Evolutionary conservation across 2,797 vertebrate genomes (phyloP).

Genomic region (Alectoris magna): DNA sequence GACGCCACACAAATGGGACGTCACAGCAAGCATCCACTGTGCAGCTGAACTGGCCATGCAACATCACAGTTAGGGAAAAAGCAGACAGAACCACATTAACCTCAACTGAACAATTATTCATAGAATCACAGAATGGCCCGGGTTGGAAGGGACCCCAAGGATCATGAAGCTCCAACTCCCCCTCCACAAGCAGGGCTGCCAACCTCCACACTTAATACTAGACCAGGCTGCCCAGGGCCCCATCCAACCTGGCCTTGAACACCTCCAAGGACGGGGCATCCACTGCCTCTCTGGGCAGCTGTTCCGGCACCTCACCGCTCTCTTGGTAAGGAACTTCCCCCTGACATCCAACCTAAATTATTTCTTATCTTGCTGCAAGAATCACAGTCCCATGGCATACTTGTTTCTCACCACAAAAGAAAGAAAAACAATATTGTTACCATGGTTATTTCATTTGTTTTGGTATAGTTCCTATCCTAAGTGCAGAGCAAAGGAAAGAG

Average conservation of each 20-base stretch:
- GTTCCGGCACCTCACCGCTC: no score
- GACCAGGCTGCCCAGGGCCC: no score
- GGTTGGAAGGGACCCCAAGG: no score
- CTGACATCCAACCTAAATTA: neutral
- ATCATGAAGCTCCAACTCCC: no score
- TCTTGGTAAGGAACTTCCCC: no score
- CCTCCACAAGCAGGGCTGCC: no score
- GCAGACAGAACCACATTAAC: neutral
- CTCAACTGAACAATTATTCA: neutral
- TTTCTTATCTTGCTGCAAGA: conserved; percentile 9
- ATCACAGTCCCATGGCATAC: neutral
- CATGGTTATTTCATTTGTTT: neutral
- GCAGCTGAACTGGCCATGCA: neutral
- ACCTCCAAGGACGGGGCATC: no score
- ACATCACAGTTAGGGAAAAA: neutral
- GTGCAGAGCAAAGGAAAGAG: neutral
- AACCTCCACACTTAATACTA: no score
- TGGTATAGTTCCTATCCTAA: neutral
- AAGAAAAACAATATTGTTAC: neutral
- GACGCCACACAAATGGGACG: neutral
- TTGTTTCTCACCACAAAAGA: conserved; percentile 25
- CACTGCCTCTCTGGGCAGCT: no score
- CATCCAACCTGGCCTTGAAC: no score
- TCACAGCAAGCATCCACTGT: neutral
- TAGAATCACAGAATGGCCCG: no score